These are phyloP conservation scores for Bambusicola thoracicus DNA, from an alignment of 2,113 vertebrate genomes.

Conservation along the genomic window DNA sequence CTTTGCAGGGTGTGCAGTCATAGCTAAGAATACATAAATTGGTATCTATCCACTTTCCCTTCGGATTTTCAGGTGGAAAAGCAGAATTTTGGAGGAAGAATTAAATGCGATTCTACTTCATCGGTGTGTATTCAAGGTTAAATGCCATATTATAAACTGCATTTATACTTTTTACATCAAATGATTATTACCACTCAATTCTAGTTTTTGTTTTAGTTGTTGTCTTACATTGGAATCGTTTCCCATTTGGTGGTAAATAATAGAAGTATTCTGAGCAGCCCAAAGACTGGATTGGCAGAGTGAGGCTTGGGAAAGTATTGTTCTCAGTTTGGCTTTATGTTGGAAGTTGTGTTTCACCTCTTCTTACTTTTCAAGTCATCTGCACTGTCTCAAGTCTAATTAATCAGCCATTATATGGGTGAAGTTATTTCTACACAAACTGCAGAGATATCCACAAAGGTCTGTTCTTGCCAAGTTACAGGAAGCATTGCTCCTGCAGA, in stretches of 20 bases:
- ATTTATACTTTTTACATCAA: background rate
- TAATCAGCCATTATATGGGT: conserved; percentile 15
- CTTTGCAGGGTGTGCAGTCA: background rate
- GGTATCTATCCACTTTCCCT: background rate
- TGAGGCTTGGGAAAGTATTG: background rate
- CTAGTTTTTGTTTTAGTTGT: background rate
- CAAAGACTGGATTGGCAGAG: background rate
- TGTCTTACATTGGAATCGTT: background rate
- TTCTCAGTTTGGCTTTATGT: background rate
- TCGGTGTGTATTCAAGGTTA: background rate
- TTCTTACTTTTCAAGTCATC: background rate
- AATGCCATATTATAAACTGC: background rate
- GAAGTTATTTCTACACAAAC: conserved; percentile 21
- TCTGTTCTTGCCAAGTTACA: conserved; percentile 13
- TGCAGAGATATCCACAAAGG: background rate
- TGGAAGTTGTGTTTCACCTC: background rate
- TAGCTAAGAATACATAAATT: background rate
- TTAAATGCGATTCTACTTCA: background rate
- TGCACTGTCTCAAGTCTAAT: background rate
- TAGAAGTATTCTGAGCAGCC: background rate
- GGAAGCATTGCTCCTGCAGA: background rate
- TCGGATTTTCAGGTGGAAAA: background rate
- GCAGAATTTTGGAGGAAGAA: background rate
- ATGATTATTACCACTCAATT: background rate
- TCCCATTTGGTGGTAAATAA: background rate